Conservation (phyloP, 1,140 invertebrate genomes). For the Drosophila sucinea region DNA sequence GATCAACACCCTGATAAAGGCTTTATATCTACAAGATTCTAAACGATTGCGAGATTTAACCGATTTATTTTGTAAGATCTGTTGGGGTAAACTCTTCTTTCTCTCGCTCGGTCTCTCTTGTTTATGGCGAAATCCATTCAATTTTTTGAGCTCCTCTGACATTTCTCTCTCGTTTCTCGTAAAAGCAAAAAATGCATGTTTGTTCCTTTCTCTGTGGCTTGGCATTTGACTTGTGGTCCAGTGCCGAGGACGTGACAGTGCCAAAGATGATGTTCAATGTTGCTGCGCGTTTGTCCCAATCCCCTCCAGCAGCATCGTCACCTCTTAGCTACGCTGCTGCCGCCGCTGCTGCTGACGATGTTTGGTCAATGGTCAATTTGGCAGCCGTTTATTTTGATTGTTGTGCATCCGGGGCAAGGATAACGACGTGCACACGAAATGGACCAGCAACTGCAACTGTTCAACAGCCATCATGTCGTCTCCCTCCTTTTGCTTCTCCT, state of each 20-base stretch:
- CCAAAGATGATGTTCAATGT: conserved; percentile 46
- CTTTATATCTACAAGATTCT: too few species aligned
- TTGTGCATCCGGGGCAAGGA: conserved; percentile 76
- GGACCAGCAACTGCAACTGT: conserved; percentile 48
- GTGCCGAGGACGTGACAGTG: conserved; percentile 62
- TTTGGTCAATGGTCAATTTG: conserved; percentile 83
- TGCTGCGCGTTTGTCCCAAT: neutral
- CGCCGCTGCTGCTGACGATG: conserved; percentile 57
- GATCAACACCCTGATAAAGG: neutral
- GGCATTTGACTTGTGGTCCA: conserved; percentile 45
- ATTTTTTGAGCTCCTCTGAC: conserved; percentile 18
- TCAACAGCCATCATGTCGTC: neutral
- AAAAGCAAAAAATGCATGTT: conserved; percentile 24
- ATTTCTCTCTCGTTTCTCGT: neutral
- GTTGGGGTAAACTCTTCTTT: too few species aligned
- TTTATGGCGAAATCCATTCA: neutral
- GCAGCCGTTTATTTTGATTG: conserved; percentile 83
- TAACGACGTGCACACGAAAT: conserved; percentile 74
- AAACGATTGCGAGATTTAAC: too few species aligned
- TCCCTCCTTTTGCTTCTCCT: conserved; percentile 4
- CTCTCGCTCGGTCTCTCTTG: too few species aligned
- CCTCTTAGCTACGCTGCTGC: neutral
- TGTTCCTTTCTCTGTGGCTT: conserved; percentile 32
- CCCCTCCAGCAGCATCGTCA: neutral
- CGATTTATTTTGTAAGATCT: too few species aligned